Base-by-base conservation (phyloP, 2,113 vertebrate species). In the Isurus oxyrinchus region DNA sequence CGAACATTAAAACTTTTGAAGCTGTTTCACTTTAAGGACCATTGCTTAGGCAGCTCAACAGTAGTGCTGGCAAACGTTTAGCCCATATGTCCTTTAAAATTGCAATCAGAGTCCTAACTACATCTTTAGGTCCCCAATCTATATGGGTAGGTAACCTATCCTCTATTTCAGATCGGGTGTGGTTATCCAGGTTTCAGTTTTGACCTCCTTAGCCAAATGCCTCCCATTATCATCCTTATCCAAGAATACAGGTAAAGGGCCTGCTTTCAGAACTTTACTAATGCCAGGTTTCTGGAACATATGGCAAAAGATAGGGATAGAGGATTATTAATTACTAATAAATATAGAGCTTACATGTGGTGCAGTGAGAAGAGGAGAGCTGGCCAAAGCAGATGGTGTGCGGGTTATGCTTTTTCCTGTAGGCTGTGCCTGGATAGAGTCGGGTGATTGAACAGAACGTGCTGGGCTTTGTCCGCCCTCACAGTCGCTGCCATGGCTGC, bases 311-410 rank as follows among this genome's bases (percentile, higher is more conserved):
- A 21, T 93, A 61, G 31, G 31, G 27, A 27, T 27, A 1, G n/a
- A 6, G 53, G 31, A n/a, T 4, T 61, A 63, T 16, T 11, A 35
- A 40, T 94, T 40, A 63, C 27, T 44, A 95, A 72, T 76, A 40
- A 63, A 0, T 5, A 0, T 1, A 3, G 59, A 96, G 97, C 98
- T 98, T 97, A 99, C 99, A 0, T 99, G 99, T 0, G 99, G 98
- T 0, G 99, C 99, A 0, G 99, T 99, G 97, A 99, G 99, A 96
- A 99, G 98, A 14, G 99, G 99, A 0, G 99, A 99, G 97, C 98
- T 99, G 97, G 99, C 99, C 53, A 99, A 98, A 0, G 98, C 98
- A 25, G 99, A 99, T 2, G 98, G 96, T 0, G 98, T 96, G 0
- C 99, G 98, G 0, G 98, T 97, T 0, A 98, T 96, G 96, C 97